A percentile compares a stretch with the other conserved stretches of the same genome.
These are phyloP conservation scores for Temnothorax unifasciatus DNA, from an alignment of 2,888 invertebrate species.

Conservation along the genomic window DNA sequence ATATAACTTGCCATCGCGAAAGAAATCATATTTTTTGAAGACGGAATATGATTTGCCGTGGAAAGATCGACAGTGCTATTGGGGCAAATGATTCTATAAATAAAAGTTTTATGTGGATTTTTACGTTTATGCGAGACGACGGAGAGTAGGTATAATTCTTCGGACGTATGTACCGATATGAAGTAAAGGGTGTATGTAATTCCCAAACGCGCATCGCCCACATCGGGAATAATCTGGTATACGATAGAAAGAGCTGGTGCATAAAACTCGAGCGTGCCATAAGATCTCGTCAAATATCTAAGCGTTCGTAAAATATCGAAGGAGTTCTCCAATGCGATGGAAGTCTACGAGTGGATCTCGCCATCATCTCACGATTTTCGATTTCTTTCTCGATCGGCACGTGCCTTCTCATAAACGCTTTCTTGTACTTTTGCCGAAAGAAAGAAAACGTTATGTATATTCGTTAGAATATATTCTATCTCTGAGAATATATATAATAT, in stretches of 20 bases:
- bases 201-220: conserved; percentile 45
- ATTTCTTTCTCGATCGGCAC: neutral
- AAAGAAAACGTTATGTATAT: neutral
- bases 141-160: conserved; percentile 58
- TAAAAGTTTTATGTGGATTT: conserved; percentile 68
- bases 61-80: neutral
- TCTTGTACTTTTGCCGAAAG: too few relatives aligned
- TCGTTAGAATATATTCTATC: neutral
- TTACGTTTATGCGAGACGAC: conserved; percentile 54
- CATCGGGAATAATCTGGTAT: conserved; percentile 66
- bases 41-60: conserved; percentile 25
- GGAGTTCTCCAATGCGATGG: neutral
- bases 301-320: too few relatives aligned
- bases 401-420: neutral
- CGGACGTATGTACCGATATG: conserved; percentile 31
- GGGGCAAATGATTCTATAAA: conserved; percentile 47
- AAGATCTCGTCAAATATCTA: conserved; percentile 62
- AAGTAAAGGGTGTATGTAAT: conserved; percentile 49
- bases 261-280: conserved; percentile 65
- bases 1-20: neutral
- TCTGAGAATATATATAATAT: too few relatives aligned
- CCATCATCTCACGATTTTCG: neutral
- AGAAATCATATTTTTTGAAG: neutral
- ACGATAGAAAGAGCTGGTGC: conserved; percentile 51
- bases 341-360: neutral